Conservation (phyloP, 1,140 invertebrate genomes). For the Choristoneura fumiferana region DNA sequence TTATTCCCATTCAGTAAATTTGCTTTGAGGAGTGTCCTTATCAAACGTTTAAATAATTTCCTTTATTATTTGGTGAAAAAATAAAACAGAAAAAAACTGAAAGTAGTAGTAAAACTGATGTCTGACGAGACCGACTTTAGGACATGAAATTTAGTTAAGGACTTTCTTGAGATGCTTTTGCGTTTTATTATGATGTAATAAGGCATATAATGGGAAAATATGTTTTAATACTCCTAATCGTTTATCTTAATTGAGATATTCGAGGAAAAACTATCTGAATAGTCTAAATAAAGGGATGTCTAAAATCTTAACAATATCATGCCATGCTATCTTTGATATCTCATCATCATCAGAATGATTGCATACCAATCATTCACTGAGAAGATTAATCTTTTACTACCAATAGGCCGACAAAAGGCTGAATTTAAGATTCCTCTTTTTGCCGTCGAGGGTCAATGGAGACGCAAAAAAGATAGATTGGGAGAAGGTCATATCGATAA, state of each 20-base stretch:
- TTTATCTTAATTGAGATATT: no score
- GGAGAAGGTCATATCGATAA: constrained; percentile 48
- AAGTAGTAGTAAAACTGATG: constrained; percentile 4
- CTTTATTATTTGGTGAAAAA: constrained; percentile 34
- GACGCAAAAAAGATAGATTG: constrained; percentile 48
- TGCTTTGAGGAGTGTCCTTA: constrained; percentile 61
- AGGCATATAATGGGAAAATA: no score
- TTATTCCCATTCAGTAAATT: constrained; percentile 66
- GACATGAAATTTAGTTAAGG: background rate
- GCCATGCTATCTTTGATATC: constrained; percentile 9
- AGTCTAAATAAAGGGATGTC: background rate
- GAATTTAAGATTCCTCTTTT: constrained; percentile 53
- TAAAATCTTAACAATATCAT: constrained; percentile 16
- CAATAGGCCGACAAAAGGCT: constrained; percentile 47
- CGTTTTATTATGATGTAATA: no score
- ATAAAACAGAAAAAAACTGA: no score
- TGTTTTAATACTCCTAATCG: no score
- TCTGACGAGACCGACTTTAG: background rate
- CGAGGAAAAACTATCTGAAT: no score
- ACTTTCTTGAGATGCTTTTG: no score
- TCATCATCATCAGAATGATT: constrained; percentile 5
- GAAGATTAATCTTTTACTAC: constrained; percentile 55
- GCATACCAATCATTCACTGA: constrained; percentile 41
- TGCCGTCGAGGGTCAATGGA: constrained; percentile 51
- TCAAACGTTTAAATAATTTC: constrained; percentile 62